These are phyloP conservation scores for Hycleus phaleratus DNA, from an alignment of 1,140 invertebrate species.

Conservation along the genomic window DNA sequence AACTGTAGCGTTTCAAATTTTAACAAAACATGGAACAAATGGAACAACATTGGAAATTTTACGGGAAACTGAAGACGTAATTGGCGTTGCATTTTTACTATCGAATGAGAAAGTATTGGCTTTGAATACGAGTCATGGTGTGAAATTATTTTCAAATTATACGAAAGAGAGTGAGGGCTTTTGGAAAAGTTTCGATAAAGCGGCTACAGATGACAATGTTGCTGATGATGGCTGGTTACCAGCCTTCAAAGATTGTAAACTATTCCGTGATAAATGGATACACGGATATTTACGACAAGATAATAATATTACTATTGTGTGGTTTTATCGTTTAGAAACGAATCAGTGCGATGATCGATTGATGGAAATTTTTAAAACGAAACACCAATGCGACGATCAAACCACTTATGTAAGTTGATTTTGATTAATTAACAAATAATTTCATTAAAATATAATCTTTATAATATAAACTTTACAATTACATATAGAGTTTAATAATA, in stretches of 20 bases:
- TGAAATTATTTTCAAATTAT: slow-evolving; percentile 25
- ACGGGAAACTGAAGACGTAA: not conserved
- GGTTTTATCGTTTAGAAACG: slow-evolving; percentile 33
- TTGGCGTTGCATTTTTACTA: slow-evolving; percentile 19
- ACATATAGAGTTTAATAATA: no score
- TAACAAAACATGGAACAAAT: slow-evolving; percentile 10
- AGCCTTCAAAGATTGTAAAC: slow-evolving; percentile 30
- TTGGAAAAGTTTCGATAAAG: slow-evolving; percentile 21
- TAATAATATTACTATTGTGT: slow-evolving; percentile 22
- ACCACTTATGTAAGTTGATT: slow-evolving; percentile 36
- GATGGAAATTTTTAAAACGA: slow-evolving; percentile 36
- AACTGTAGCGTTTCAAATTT: slow-evolving; percentile 8
- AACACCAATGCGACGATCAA: slow-evolving; percentile 35
- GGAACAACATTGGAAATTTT: not conserved
- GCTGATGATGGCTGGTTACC: slow-evolving; percentile 22
- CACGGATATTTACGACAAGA: slow-evolving; percentile 23
- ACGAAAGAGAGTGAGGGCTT: slow-evolving; percentile 25
- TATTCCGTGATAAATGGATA: slow-evolving; percentile 24
- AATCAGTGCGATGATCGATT: slow-evolving; percentile 40
- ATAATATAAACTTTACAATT: no score
- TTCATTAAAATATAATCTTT: no score
- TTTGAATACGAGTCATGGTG: slow-evolving; percentile 20
- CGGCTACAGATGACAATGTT: slow-evolving; percentile 6
- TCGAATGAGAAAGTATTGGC: slow-evolving; percentile 17
- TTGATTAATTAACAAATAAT: no score